Percentiles rank a stretch among this genome's conserved stretches.
Evolutionary conservation across 2,888 invertebrate genomes (phyloP).

Genomic region (Rhingia rostrata): DNA sequence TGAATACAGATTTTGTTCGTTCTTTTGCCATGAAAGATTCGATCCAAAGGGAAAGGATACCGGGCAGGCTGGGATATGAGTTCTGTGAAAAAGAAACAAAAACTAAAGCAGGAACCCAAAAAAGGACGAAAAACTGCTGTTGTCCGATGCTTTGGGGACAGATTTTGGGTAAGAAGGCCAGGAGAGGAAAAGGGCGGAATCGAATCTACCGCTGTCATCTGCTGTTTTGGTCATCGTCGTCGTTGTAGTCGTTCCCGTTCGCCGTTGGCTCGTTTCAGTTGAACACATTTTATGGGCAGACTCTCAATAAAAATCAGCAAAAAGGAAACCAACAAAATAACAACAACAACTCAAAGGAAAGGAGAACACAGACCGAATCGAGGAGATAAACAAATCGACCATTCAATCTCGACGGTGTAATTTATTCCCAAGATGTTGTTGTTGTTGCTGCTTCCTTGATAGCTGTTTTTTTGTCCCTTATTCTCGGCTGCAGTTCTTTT

Average conservation of each 20-base stretch:
- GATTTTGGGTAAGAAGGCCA: conserved; percentile 6
- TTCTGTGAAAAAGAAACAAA: conserved; percentile 28
- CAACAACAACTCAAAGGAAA: not conserved
- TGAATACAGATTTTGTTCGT: not conserved
- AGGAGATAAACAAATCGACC: conserved; percentile 72
- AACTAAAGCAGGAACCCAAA: conserved; percentile 2
- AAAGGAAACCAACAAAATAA: conserved; percentile 4
- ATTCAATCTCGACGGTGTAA: conserved; percentile 73
- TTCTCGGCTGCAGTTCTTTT: conserved; percentile 29
- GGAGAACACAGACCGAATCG: conserved; percentile 33
- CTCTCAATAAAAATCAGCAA: conserved; percentile 46
- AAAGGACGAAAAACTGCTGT: conserved; percentile 26
- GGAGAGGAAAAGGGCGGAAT: conserved; percentile 3
- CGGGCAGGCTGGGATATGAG: conserved; percentile 36
- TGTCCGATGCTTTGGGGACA: too few relatives aligned
- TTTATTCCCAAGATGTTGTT: conserved; percentile 69
- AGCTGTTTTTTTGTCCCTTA: conserved; percentile 1
- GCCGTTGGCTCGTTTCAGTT: conserved; percentile 27
- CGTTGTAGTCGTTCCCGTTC: conserved; percentile 14
- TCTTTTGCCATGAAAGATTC: not conserved
- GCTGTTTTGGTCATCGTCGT: conserved; percentile 64
- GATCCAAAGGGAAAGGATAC: conserved; percentile 42
- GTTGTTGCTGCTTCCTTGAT: conserved; percentile 40
- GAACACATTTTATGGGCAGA: conserved; percentile 63
- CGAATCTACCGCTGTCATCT: conserved; percentile 68